phyloP scores from a whole-genome alignment of 2,113 vertebrate genomes.

The Aphyosemion australe region DNA sequence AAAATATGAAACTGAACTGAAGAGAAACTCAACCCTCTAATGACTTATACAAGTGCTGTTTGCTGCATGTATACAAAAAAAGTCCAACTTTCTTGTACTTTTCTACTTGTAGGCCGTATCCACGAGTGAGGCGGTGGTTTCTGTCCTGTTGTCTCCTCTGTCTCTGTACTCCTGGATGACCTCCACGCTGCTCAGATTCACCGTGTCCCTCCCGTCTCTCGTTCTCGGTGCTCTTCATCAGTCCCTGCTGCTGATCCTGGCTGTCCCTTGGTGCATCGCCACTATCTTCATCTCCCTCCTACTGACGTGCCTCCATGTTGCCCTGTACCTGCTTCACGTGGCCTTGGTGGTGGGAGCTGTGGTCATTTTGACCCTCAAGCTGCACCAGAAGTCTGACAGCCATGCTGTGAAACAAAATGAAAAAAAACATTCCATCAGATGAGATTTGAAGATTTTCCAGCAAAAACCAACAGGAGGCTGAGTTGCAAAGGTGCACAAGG shows the following conservation, averaged over 20 bases:
- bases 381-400: slow-evolving; percentile 21
- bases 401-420: not conserved
- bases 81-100: not conserved
- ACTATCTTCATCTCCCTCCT: slow-evolving; percentile 35
- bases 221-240: slow-evolving; percentile 45
- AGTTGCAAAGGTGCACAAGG: slow-evolving; percentile 13
- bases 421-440: not conserved
- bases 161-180: slow-evolving; percentile 63
- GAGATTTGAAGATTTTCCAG: not conserved
- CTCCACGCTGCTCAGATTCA: slow-evolving; percentile 50
- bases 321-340: slow-evolving; percentile 65
- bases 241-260: slow-evolving; percentile 61
- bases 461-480: not conserved
- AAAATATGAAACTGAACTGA: too few species aligned
- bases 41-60: too few species aligned
- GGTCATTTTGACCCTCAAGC: slow-evolving; percentile 38
- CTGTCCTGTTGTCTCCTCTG: slow-evolving; percentile 65
- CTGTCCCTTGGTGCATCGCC: slow-evolving; percentile 48
- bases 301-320: slow-evolving; percentile 39
- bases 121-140: slow-evolving; percentile 26
- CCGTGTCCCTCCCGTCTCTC: slow-evolving; percentile 54
- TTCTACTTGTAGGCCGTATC: slow-evolving; percentile 38
- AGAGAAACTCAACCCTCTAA: too few species aligned
- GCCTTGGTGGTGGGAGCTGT: slow-evolving; percentile 41
- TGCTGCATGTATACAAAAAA: not conserved